Conservation (phyloP, 1,140 invertebrate species). For the Charaxes varanes region DNA sequence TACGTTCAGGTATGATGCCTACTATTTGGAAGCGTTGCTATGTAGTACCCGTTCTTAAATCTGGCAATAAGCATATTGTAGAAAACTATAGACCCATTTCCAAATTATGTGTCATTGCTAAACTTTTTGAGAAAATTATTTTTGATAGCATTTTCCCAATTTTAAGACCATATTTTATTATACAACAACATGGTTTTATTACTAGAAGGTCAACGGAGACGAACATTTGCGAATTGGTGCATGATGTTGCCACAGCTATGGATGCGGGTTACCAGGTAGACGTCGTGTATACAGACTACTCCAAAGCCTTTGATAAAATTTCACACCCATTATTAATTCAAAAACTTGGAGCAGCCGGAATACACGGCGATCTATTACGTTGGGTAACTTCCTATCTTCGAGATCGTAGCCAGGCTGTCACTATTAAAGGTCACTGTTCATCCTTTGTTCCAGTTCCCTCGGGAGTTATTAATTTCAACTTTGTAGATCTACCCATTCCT, state of each 20-base stretch:
- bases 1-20: constrained; percentile 13
- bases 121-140: constrained; percentile 18
- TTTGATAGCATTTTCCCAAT: constrained; percentile 7
- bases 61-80: constrained; percentile 17
- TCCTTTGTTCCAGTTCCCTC: too few relatives aligned
- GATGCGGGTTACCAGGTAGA: background rate
- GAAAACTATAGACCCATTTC: constrained; percentile 20
- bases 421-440: too few relatives aligned
- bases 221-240: constrained; percentile 11
- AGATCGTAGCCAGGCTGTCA: too few relatives aligned
- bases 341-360: too few relatives aligned
- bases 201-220: constrained; percentile 10
- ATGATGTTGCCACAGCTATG: constrained; percentile 1
- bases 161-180: background rate
- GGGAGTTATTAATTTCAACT: too few relatives aligned
- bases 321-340: too few relatives aligned
- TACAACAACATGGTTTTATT: constrained; percentile 11
- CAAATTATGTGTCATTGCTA: constrained; percentile 10
- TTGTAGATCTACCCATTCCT: too few relatives aligned
- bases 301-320: too few relatives aligned
- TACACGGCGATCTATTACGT: too few relatives aligned
- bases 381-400: too few relatives aligned
- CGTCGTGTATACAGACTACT: too few relatives aligned
- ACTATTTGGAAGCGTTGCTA: constrained; percentile 16
- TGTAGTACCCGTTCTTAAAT: constrained; percentile 15